A percentile compares a stretch with the other conserved stretches of the same genome.
These are phyloP conservation scores for Pelecanoides urinatrix DNA, from an alignment of 2,113 vertebrate species.

Conservation along the genomic window DNA sequence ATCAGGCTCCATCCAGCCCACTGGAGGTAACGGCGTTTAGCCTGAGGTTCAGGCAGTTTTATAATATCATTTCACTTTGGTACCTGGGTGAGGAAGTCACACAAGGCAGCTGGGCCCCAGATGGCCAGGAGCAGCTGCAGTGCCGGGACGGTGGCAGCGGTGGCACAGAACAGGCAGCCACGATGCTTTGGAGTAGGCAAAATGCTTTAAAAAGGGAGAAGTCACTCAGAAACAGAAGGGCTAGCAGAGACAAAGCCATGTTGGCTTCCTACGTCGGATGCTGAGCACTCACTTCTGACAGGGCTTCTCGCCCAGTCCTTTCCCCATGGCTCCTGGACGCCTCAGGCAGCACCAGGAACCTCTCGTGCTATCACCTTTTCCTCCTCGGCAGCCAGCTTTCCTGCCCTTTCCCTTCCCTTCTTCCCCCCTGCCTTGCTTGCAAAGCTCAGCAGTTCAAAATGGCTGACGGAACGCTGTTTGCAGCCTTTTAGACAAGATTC, in stretches of 20 bases:
- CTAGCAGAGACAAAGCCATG: neutral
- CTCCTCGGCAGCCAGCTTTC: neutral
- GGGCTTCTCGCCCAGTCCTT: neutral
- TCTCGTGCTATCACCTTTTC: neutral
- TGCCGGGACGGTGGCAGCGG: fast-evolving
- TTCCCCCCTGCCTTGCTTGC: neutral
- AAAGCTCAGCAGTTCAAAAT: neutral
- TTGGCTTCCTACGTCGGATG: neutral
- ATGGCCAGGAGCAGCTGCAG: neutral
- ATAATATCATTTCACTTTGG: neutral
- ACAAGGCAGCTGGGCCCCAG: neutral
- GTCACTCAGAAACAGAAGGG: neutral
- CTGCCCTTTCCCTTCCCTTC: neutral
- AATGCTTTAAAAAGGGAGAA: neutral
- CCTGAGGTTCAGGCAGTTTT: neutral
- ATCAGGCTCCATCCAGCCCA: neutral
- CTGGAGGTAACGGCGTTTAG: neutral
- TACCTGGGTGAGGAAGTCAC: neutral
- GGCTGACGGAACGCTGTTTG: neutral
- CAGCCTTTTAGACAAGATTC: neutral
- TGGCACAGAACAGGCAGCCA: neutral
- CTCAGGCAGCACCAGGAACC: neutral
- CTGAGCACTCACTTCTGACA: neutral
- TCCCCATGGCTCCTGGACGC: neutral
- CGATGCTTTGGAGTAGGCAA: neutral